Evolutionary conservation across 2,888 invertebrate genomes (phyloP), one percentile per base, ranked within the genome.

Genomic region (Cephus spinipes): DNA sequence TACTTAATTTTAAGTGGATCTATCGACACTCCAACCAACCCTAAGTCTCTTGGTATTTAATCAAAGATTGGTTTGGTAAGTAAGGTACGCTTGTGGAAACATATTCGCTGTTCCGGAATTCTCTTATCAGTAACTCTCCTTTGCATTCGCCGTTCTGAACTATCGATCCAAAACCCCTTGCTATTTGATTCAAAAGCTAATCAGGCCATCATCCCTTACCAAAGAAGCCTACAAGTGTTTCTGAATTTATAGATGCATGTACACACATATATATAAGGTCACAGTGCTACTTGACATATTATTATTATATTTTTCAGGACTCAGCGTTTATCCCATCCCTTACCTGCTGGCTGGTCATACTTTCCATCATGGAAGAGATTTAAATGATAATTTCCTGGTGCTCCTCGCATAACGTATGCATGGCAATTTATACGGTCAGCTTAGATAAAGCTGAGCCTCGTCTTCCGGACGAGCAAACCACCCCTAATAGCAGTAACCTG

Each of bases 361-460:
- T 73, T 73, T 77, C 33, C 15, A 15, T 31, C 73, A 11, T 73
- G 73, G 74, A 77, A 77, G 77, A 73, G 77, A 74, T 33, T 77
- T 77, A 77, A 77, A 74, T 77, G 73, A 77, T 77, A 77, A 77
- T 77, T 77, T 77, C 77, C 77, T 77, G 77, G 74, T 73, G 73
- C 69, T 36, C 55, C 55, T 30, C 31, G 74, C 32, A 77, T 74
- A 77, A 77, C 74, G 69, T 74, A 74, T 77, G 73, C 77, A 74
- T 35, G 77, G 77, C 77, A 77, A 77, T 77, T 77, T 77, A 77
- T 55, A 77, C 74, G 77, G 74, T 73, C 23, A 35, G 77, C 77
- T 77, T 74, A 77, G 74, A 77, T 77, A 77, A 77, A 77, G 77
- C 77, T 77, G 73, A 74, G 77, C 77, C 74, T 77, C 74, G 73